Evolutionary conservation across 2,797 vertebrate species (phyloP), one percentile per base, ranked within the genome.

Genomic region (Astyanax mexicanus): DNA sequence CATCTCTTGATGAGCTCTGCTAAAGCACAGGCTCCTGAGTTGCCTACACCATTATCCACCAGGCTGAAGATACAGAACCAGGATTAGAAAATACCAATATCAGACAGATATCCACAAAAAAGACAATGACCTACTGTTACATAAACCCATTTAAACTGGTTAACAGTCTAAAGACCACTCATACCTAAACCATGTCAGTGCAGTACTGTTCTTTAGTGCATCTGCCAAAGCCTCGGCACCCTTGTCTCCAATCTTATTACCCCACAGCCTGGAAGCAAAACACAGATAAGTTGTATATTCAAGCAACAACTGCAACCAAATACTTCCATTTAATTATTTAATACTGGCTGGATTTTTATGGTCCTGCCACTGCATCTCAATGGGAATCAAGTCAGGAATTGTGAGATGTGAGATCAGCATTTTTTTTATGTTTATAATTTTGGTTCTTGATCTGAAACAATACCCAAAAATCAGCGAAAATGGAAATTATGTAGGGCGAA

Each of bases 101-200:
- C 25, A 49, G n/a, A 2, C 29, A 32, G 2, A 32, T 67, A 27
- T 12, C 11, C 15, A n/a, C n/a, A n/a, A 51, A 32, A 54, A 3
- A 54, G 21, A 54, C 11, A 54, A 12, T 54, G 23, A 51, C n/a
- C 45, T 49, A 12, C 27, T 17, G 23, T 54, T 29, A 35, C n/a
- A 2, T n/a, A n/a, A 7, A 19, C 27, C 4, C 0, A 3, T 10
- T 35, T n/a, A 44, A 19, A 57, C 5, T 35, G 29, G 10, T 13
- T 58, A 19, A 32, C 19, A 29, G 6, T 23, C 11, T 10, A 62
- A 45, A 49, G 8, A 7, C 19, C 1, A 54, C 6, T 47, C 64
- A 80, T 90, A 96, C 96, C 96, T 97, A 35, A 96, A 89, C 96
- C 96, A 97, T 67, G 85, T 68, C 62, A 97, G 76, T 29, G 88